phyloP scores from a whole-genome alignment of 2,113 vertebrate genomes.

The Tamias sibiricus region DNA sequence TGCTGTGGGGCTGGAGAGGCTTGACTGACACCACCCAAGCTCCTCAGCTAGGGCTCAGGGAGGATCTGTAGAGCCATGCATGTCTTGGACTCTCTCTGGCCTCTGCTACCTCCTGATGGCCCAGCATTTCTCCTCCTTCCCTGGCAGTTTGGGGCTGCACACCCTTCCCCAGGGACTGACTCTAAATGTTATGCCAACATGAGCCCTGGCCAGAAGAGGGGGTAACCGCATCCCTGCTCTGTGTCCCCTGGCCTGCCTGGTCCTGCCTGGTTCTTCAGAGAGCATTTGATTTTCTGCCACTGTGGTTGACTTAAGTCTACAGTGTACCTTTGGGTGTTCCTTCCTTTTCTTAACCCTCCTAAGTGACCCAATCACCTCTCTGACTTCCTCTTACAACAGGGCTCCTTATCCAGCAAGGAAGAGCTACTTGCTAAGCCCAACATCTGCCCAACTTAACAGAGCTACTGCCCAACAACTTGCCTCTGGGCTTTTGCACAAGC shows the following conservation, averaged over 20 bases:
- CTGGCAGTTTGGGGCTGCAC: background rate
- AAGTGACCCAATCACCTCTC: background rate
- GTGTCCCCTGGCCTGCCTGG: background rate
- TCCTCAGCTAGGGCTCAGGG: background rate
- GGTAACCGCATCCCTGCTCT: background rate
- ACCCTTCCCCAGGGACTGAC: background rate
- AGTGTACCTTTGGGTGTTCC: background rate
- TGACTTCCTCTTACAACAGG: background rate
- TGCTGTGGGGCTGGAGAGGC: background rate
- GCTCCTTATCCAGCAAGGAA: background rate
- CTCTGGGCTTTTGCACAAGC: background rate
- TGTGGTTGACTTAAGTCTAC: background rate
- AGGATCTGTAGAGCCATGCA: background rate
- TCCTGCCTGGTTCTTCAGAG: background rate
- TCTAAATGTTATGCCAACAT: background rate
- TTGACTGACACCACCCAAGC: background rate
- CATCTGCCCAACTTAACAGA: too few species aligned
- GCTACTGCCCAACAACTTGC: too few species aligned
- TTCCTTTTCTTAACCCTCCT: background rate
- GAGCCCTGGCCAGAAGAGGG: background rate
- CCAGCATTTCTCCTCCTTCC: background rate
- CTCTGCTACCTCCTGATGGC: background rate
- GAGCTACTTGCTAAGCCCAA: background rate
- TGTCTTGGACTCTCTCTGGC: background rate
- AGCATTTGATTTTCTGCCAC: accelerated